Percentiles rank a stretch among this genome's conserved stretches.
These are phyloP conservation scores for Noturus placidus DNA, from an alignment of 2,113 vertebrate genomes.

Conservation along the genomic window DNA sequence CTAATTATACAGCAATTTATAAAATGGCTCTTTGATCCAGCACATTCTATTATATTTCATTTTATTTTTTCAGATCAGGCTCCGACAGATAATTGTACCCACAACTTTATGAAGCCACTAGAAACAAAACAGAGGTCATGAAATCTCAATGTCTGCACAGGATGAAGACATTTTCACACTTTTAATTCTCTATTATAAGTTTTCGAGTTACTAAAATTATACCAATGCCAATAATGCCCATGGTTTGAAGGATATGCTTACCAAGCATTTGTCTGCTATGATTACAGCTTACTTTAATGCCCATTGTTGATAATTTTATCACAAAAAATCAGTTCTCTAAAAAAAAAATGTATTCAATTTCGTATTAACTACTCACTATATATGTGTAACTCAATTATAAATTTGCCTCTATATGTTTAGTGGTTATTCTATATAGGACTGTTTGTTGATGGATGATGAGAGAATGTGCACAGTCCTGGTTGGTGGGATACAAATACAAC, in stretches of 20 bases:
- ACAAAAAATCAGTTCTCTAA: background rate
- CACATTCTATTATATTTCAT: background rate
- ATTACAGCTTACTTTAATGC: background rate
- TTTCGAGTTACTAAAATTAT: background rate
- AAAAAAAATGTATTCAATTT: background rate
- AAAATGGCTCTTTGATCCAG: background rate
- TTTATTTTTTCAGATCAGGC: background rate
- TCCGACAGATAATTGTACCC: background rate
- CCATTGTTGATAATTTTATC: background rate
- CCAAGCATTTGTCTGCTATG: background rate
- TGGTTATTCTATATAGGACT: constrained; percentile 5
- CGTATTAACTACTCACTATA: background rate
- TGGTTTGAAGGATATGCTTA: background rate
- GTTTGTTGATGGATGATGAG: constrained; percentile 17
- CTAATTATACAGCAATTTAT: background rate
- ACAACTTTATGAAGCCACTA: background rate
- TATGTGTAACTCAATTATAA: background rate
- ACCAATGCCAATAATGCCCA: background rate
- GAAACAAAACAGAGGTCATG: background rate
- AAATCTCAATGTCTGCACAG: background rate
- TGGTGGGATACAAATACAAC: constrained; percentile 17
- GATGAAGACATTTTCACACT: background rate
- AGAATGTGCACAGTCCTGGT: background rate
- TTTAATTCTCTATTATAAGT: background rate
- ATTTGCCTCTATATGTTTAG: background rate